Evolutionary conservation across 2,113 vertebrate genomes (phyloP), one percentile per base, ranked within the genome.

Genomic region (Eclectus roratus): DNA sequence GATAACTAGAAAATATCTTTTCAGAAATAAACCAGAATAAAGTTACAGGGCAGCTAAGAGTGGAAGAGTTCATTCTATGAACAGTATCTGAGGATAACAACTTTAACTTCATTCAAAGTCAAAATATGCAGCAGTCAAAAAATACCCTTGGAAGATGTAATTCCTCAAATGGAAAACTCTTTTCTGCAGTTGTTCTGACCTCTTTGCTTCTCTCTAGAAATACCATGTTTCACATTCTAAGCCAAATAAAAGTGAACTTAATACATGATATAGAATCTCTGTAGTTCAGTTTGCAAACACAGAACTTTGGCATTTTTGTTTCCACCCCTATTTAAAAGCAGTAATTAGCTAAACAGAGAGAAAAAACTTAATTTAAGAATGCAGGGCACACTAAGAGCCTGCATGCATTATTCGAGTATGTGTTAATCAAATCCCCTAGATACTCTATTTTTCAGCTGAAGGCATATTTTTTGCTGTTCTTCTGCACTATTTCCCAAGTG

Each of bases 71-170:
- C 43, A 83, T 89, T 93, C 44, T 49, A 46, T 12, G 33, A 58
- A 81, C 29, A 10, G 73, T 46, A 89, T 58, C 49, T 86, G 17
- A 80, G 17, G 52, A 81, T 80, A 94, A 79, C 6, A 92, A 63
- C 70, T 93, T 86, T 91, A 94, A 85, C 70, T 97, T 94, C 50
- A 89, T 93, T 89, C 58, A 74, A 94, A 89, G 72, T 64, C 77
- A 86, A 64, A 94, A 95, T 27, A 90, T 15, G 29, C 37, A 77
- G 52, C 52, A 94, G 64, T 84, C 88, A 96, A 85, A 58, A 95
- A 97, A 91, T 35, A 86, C 44, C 55, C 33, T 82, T 87, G 66
- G 44, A 91, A 96, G 53, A 80, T 35, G 29, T 46, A 94, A 86
- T 90, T 94, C 35, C 70, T 96, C 56, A 35, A 72, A 68, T 92